Conservation (phyloP, 2,888 invertebrate species). For the Cephus spinipes region DNA sequence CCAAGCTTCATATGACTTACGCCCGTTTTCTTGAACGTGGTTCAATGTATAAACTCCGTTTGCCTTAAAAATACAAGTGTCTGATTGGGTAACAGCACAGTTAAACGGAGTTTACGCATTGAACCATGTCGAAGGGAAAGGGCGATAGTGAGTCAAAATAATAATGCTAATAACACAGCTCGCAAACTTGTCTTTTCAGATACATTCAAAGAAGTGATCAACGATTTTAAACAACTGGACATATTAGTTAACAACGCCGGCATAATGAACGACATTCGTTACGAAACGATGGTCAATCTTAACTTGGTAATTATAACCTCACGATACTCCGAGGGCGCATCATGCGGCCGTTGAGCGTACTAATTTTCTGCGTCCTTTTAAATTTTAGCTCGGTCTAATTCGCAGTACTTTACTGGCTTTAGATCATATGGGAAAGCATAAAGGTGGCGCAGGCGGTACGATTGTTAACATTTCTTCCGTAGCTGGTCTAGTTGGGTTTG, state of each 20-base stretch:
- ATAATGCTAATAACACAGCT: background rate
- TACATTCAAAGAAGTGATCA: conserved; percentile 64
- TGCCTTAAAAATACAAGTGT: no score
- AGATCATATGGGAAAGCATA: conserved; percentile 65
- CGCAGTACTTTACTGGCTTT: conserved; percentile 62
- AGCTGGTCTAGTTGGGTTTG: conserved; percentile 68
- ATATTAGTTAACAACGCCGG: conserved; percentile 68
- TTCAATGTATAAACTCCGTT: no score
- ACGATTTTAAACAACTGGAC: conserved; percentile 66
- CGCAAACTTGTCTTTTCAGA: conserved; percentile 43
- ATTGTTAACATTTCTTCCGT: conserved; percentile 75
- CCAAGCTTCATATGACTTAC: no score
- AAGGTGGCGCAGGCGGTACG: conserved; percentile 70
- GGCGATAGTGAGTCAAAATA: no score
- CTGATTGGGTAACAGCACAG: no score
- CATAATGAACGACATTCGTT: conserved; percentile 49
- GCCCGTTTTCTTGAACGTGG: no score
- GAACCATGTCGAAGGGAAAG: no score
- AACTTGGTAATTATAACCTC: conserved; percentile 50
- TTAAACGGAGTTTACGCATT: no score
- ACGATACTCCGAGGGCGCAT: background rate
- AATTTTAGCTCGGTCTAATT: conserved; percentile 61
- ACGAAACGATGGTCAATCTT: conserved; percentile 53
- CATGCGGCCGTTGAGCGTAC: background rate
- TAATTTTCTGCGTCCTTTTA: background rate